phyloP scores from a whole-genome alignment of 2,888 invertebrate genomes.

The Mimachlamys varia region DNA sequence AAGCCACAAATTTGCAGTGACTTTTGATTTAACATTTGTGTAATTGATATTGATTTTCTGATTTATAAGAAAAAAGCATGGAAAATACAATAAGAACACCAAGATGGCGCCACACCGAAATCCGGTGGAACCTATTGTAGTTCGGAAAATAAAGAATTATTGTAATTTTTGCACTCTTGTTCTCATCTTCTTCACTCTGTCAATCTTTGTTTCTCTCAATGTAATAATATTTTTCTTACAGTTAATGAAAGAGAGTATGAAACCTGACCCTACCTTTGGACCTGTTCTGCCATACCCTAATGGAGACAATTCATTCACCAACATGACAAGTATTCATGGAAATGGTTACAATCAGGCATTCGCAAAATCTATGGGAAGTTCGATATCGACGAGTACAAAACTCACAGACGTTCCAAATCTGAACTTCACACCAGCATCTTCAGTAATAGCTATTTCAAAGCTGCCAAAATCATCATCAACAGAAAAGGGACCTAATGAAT shows the following conservation, averaged over 20 bases:
- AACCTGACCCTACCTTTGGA: constrained; percentile 74
- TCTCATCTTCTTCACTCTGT: too few species aligned
- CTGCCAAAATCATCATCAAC: neutral
- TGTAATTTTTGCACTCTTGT: too few species aligned
- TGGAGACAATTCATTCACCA: constrained; percentile 40
- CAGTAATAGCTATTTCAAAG: constrained; percentile 53
- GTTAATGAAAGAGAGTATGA: constrained; percentile 67
- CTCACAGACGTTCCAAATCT: constrained; percentile 36
- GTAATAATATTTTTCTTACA: constrained; percentile 51
- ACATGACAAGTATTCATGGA: constrained; percentile 44
- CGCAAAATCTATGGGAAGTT: constrained; percentile 62
- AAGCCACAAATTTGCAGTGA: too few species aligned
- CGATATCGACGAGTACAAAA: constrained; percentile 53
- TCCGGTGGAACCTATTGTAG: too few species aligned
- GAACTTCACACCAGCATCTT: constrained; percentile 55
- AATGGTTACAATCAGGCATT: constrained; percentile 54
- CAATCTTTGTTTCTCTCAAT: too few species aligned
- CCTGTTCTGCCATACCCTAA: constrained; percentile 69
- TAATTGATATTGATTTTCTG: too few species aligned
- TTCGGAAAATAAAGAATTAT: too few species aligned
- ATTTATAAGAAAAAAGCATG: too few species aligned
- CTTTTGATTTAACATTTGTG: too few species aligned
- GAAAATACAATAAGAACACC: too few species aligned
- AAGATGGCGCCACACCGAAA: too few species aligned
- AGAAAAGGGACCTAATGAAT: neutral